Conservation (phyloP, 2,888 invertebrate species). For the Ceramica pisi region DNA sequence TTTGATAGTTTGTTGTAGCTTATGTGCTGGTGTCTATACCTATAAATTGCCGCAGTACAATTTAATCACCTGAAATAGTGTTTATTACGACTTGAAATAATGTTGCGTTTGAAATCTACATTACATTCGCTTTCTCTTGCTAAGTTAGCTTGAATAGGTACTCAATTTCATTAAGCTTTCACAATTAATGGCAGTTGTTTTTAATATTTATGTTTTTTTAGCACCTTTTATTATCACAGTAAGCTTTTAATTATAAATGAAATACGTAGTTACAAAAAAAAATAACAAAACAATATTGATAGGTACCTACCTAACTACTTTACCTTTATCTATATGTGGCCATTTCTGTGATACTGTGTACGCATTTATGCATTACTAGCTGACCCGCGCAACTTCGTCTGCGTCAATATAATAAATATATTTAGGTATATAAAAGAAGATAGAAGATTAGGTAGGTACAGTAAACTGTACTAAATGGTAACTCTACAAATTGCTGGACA, state of each 20-base stretch:
- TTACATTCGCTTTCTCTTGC: conserved; percentile 35
- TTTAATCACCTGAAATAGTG: conserved; percentile 5
- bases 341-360: neutral
- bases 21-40: neutral
- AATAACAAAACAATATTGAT: neutral
- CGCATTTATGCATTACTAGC: too few relatives aligned
- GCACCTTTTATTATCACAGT: neutral
- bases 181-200: conserved; percentile 9
- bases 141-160: neutral
- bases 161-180: conserved; percentile 4
- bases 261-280: neutral
- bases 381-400: too few relatives aligned
- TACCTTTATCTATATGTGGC: neutral
- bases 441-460: too few relatives aligned
- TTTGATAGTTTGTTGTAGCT: too few relatives aligned
- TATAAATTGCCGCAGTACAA: neutral
- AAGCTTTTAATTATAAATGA: neutral
- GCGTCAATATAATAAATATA: too few relatives aligned
- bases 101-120: neutral
- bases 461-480: too few relatives aligned
- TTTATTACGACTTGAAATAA: conserved; percentile 4
- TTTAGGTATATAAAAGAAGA: too few relatives aligned
- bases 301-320: neutral
- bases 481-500: too few relatives aligned
- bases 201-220: conserved; percentile 18